Conservation (phyloP, 2,113 vertebrate genomes). For the Poecile atricapillus region DNA sequence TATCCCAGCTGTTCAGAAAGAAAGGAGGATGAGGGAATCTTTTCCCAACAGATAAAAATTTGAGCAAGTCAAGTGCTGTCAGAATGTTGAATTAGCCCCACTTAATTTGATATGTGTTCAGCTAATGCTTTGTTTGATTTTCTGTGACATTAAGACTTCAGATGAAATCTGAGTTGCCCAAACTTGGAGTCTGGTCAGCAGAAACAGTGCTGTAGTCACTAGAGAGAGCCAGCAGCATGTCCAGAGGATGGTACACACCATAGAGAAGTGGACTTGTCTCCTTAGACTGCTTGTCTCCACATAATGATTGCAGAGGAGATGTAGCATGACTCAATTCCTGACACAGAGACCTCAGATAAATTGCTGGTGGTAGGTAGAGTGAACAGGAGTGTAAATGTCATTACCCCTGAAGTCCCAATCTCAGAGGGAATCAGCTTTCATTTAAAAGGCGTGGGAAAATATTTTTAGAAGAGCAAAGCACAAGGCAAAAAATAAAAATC, state of each 20-base stretch:
- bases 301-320: not conserved
- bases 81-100: not conserved
- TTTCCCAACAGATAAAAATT: not conserved
- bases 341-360: not conserved
- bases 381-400: not conserved
- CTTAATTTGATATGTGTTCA: not conserved
- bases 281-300: not conserved
- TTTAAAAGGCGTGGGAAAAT: not conserved
- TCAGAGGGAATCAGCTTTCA: not conserved
- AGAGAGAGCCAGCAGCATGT: not conserved
- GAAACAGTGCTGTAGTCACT: not conserved
- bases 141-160: not conserved
- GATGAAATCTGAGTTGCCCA: not conserved
- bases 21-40: not conserved
- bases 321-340: not conserved
- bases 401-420: not conserved
- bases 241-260: not conserved
- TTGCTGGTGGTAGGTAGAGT: not conserved
- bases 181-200: not conserved
- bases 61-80: not conserved
- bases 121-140: not conserved
- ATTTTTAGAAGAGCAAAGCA: not conserved
- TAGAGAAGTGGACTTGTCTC: not conserved
- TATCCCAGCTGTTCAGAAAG: not conserved
- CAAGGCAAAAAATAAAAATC: not conserved